Evolutionary conservation across 2,797 vertebrate species (phyloP), one percentile per base, ranked within the genome.

Genomic region (Tauraco hartlaubi): DNA sequence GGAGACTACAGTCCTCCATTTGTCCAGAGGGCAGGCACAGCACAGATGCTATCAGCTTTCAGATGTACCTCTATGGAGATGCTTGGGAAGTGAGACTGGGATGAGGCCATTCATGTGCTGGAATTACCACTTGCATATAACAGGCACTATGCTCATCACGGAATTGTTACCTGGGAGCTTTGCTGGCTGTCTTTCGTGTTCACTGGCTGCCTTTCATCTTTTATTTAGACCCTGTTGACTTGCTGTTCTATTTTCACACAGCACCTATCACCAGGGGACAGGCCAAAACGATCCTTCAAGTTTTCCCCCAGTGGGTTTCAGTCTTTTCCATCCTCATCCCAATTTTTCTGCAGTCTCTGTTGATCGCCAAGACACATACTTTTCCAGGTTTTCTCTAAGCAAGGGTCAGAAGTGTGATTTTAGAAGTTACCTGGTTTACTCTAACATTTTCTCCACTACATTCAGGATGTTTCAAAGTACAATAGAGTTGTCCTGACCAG

Each of bases 131-230:
- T 17, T 61, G 52, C 37, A 46, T 15, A 1, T 17, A 43, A 41
- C 1, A 15, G 44, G 35, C 55, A 25, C 39, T 8, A 1, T 22
- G 52, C 84, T 86, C 79, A 28, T 59, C n/a, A 17, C 3, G 1
- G 29, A 16, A 20, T 8, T 56, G 88, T 49, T 81, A 71, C 93
- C 89, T 71, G 86, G 33, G 26, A 74, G 48, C 29, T 63, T 62
- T 44, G 35, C 79, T 54, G 67, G 15, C 31, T 63, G 12, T 6
- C 31, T 74, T 77, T 88, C 81, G 55, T 82, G 18, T 33, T 64
- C 43, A 8, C 29, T 64, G 73, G 2, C 26, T 79, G n/a, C 44
- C 62, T 89, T 76, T 87, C 93, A 92, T 87, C 85, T 85, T 89
- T 95, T 76, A 89, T 94, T 94, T 35, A 92, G 37, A 35, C 46